phyloP scores from a whole-genome alignment of 2,113 vertebrate species.

The Sclerurus mexicanus region DNA sequence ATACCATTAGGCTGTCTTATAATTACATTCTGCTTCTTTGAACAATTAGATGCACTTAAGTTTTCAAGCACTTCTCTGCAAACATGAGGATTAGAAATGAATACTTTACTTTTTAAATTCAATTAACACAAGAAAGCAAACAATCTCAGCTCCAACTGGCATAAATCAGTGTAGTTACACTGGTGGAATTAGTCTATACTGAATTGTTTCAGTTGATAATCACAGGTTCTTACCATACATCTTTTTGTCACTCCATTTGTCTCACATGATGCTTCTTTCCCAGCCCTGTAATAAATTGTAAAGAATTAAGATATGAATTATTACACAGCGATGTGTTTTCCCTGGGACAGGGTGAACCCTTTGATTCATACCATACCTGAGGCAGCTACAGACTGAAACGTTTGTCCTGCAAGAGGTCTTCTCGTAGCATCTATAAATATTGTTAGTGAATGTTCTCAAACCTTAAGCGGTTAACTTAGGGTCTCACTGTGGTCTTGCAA shows the following conservation, averaged over 20 bases:
- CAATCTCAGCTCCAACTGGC: neutral
- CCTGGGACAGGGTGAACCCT: neutral
- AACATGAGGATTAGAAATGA: neutral
- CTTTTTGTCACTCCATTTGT: neutral
- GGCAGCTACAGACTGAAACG: neutral
- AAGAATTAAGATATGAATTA: neutral
- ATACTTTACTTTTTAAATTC: neutral
- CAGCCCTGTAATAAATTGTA: neutral
- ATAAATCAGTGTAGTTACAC: neutral
- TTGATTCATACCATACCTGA: neutral
- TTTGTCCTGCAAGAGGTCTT: neutral
- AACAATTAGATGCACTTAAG: neutral
- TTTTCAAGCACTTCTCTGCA: constrained; percentile 20
- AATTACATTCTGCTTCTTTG: neutral
- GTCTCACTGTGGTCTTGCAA: neutral
- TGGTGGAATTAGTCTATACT: neutral
- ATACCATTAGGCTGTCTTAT: neutral
- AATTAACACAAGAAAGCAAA: constrained; percentile 17
- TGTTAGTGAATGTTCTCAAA: neutral
- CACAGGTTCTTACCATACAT: neutral
- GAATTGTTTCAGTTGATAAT: neutral
- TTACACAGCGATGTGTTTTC: neutral
- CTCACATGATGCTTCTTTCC: neutral
- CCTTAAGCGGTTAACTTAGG: neutral
- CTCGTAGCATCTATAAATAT: neutral